Conservation (phyloP, 2,888 invertebrate species). For the Microctonus aethiopoides region DNA sequence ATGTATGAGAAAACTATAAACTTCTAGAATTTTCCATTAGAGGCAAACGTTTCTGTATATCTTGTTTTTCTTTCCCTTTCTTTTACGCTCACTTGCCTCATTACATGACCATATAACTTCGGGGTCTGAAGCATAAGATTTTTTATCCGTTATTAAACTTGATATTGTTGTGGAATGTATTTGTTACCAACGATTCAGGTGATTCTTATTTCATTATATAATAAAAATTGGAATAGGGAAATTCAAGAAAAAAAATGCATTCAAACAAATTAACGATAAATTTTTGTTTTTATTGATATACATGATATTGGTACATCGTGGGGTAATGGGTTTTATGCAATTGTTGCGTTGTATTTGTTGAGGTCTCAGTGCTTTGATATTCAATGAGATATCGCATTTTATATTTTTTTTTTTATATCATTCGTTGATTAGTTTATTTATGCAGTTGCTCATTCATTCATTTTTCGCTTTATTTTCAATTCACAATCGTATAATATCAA, state of each 20-base stretch:
- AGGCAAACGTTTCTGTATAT: conserved; percentile 49
- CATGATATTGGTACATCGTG: conserved; percentile 64
- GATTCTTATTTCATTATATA: background rate
- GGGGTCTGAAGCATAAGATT: too few species aligned
- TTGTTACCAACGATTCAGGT: background rate
- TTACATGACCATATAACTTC: conserved; percentile 8
- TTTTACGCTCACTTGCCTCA: conserved; percentile 15
- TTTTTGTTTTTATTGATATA: conserved; percentile 59
- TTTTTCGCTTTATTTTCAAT: background rate
- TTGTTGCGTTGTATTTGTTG: conserved; percentile 46
- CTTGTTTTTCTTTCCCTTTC: conserved; percentile 10
- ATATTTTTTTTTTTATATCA: conserved; percentile 11
- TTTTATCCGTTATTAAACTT: background rate
- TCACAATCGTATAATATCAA: background rate
- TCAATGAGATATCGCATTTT: conserved; percentile 33
- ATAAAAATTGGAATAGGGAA: background rate
- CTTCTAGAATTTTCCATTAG: conserved; percentile 56
- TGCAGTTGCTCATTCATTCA: conserved; percentile 25
- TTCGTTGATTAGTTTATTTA: conserved; percentile 15
- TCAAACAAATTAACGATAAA: conserved; percentile 53
- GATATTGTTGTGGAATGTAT: background rate
- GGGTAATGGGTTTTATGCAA: conserved; percentile 48
- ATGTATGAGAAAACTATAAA: conserved; percentile 50
- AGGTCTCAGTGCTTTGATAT: conserved; percentile 43
- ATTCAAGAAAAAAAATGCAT: background rate